Evolutionary conservation across 2,888 invertebrate genomes (phyloP).

Genomic region (Neoascia interrupta): DNA sequence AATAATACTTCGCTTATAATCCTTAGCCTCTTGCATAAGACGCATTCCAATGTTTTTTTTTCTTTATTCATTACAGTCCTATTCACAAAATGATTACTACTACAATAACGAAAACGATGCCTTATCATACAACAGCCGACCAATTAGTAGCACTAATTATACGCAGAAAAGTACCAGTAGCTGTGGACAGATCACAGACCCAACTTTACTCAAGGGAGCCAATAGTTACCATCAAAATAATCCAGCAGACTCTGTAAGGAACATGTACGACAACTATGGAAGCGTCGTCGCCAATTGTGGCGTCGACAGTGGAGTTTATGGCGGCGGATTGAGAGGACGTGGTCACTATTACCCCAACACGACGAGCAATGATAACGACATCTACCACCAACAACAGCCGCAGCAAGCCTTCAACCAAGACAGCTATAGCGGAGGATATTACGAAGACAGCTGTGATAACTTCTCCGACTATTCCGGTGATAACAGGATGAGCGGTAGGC

Average conservation of each 20-base stretch:
- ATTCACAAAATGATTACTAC: slow-evolving; percentile 75
- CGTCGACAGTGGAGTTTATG: slow-evolving; percentile 14
- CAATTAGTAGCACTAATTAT: slow-evolving; percentile 80
- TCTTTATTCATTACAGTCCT: slow-evolving; percentile 73
- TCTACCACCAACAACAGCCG: slow-evolving; percentile 46
- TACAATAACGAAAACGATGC: slow-evolving; percentile 82
- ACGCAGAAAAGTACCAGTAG: slow-evolving; percentile 70
- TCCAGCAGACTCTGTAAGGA: slow-evolving; percentile 69
- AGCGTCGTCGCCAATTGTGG: slow-evolving; percentile 42
- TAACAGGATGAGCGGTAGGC: slow-evolving; percentile 51
- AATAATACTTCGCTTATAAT: too few relatives aligned
- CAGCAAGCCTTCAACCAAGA: slow-evolving; percentile 7
- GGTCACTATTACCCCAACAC: slow-evolving; percentile 43
- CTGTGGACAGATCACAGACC: slow-evolving; percentile 69
- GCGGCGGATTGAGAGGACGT: slow-evolving; percentile 17
- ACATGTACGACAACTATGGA: slow-evolving; percentile 70
- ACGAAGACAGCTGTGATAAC: slow-evolving; percentile 63
- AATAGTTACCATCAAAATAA: slow-evolving; percentile 47
- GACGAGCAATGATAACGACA: slow-evolving; percentile 61
- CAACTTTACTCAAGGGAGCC: slow-evolving; percentile 39
- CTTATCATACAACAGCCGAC: slow-evolving; percentile 90
- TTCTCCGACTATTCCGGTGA: slow-evolving; percentile 78
- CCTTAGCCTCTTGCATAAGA: too few relatives aligned
- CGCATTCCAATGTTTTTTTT: background rate
- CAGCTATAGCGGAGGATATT: slow-evolving; percentile 6